Evolutionary conservation across 2,797 vertebrate species (phyloP).

Genomic region (Malacoctenus gilli): DNA sequence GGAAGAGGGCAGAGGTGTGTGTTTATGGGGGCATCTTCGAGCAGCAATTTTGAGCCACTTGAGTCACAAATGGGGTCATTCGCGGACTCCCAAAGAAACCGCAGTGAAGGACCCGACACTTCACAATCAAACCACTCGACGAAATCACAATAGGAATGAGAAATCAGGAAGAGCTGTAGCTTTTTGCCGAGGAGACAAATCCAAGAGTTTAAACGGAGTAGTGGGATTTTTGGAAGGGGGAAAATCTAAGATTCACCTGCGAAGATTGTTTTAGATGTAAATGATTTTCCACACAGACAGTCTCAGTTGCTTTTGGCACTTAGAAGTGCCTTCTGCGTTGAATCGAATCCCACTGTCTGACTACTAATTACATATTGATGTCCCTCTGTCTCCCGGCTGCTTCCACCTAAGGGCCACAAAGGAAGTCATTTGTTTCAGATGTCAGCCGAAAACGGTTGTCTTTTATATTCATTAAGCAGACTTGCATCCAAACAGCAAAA

Average conservation of each 20-base stretch:
- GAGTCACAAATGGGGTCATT: conserved; percentile 3
- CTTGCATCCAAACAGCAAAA: conserved; percentile 5
- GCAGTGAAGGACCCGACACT: background rate
- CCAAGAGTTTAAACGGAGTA: too few species aligned
- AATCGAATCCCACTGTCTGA: conserved; percentile 37
- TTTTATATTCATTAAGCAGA: conserved; percentile 25
- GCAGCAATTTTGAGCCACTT: conserved; percentile 5
- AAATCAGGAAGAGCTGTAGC: too few species aligned
- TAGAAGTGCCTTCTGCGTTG: background rate
- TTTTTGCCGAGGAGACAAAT: too few species aligned
- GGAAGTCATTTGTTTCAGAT: conserved; percentile 29
- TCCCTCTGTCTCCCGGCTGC: conserved; percentile 25
- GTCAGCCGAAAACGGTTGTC: conserved; percentile 22
- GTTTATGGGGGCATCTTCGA: too few species aligned
- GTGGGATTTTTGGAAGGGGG: background rate
- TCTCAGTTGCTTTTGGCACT: conserved; percentile 21
- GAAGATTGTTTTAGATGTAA: conserved; percentile 24
- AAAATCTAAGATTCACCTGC: conserved; percentile 8
- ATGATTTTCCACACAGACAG: conserved; percentile 20
- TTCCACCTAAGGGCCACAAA: conserved; percentile 29
- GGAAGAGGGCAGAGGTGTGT: background rate
- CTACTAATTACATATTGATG: conserved; percentile 47
- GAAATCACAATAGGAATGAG: background rate
- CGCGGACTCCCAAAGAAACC: background rate
- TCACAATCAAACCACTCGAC: background rate